Evolutionary conservation across 2,888 invertebrate genomes (phyloP), one percentile per base, ranked within the genome.

Genomic region (Orthosia incerta): DNA sequence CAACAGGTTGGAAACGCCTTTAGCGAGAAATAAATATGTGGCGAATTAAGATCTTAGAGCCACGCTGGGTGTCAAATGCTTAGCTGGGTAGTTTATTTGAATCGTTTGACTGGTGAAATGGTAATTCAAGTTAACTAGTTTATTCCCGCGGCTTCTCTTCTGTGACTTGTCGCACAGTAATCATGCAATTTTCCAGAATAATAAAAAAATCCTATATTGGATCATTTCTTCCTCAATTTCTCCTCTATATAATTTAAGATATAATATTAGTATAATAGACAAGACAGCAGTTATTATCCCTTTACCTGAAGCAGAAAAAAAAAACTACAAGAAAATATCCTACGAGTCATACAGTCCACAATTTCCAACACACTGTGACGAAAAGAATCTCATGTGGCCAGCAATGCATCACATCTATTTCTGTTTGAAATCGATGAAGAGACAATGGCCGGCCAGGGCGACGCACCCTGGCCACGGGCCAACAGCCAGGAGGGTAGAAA

Each of bases 371-470:
- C 59, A 60, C 16, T 45, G 61, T 67, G 56, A 65, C 57, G 66
- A 67, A 79, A 79, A 82, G 65, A 82, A 79, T 74, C 65, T 67
- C 59, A 61, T 63, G 62, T 45, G 65, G 48, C 74, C 71, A 71
- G 71, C 62, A 82, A 66, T 84, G 79, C 79, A 82, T 84, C 84
- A 80, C 66, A 62, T 88, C 87, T 88, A 89, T 88, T 87, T 88
- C 59, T 51, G 85, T 76, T 79, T 74, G 81, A 82, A 81, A 87
- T 88, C 86, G 85, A 88, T 87, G 65, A 83, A 55, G 85, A 87
- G 88, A 89, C 90, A 89, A 89, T 86, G 89, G 87, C 89, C 89
- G 84, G 69, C 69, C 78, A 86, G 87, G 86, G 85, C 90, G 89
- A 85, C 89, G 91, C 87, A 87, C 91, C 89, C 90, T 91, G 89